Base-by-base conservation (phyloP, 1,140 invertebrate species). In the Lordiphosa stackelbergi region DNA sequence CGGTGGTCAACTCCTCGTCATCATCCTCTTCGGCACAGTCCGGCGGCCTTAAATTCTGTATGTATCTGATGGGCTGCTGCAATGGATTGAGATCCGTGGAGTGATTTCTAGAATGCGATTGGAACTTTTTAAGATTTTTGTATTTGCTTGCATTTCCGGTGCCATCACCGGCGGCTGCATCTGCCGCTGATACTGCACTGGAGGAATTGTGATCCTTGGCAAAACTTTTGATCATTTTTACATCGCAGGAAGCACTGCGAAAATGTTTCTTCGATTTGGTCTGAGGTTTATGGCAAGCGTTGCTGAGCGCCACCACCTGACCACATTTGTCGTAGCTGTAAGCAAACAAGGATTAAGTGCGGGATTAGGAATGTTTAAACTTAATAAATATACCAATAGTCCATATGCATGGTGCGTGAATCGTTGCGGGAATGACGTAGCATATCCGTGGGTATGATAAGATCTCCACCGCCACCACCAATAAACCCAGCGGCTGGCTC, bases 391-490 rank as follows among this genome's bases (percentile, higher is more conserved):
- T 34, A 88, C 78, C 90, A 87, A 60, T 89, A 88, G 73, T 91
- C 90, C 59, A 91, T 75, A 53, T 91, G 90, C 70, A 91, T 90
- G 11, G 90, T 90, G 64, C 90, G 90, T 16, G 90, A 91, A 85
- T 91, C 90, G 85, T 91, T 90, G 49, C 90, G 88, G 8, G 90
- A 88, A 66, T 91, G 90, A 0, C 90, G 88, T 16, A 81, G 22
- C 5, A 78, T 72, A 5, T 87, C 85, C 13, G 90, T 90, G n/a
- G 90, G 83, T 47, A 87, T 79, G 5, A 85, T 73, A 8, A 87
- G 47, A 8, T 87, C 85, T 4, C 77, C 69, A 16, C 73, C 69
- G 35, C 70, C 60, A 2, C 66, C 66, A 37, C 28, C 7, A 31
- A 81, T 70, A 22, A 83, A 85, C 7, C 53, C 54, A 8, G 63